Evolutionary conservation across 1,140 invertebrate genomes (phyloP), one percentile per base, ranked within the genome.

Genomic region (Mesaphorura yosii): DNA sequence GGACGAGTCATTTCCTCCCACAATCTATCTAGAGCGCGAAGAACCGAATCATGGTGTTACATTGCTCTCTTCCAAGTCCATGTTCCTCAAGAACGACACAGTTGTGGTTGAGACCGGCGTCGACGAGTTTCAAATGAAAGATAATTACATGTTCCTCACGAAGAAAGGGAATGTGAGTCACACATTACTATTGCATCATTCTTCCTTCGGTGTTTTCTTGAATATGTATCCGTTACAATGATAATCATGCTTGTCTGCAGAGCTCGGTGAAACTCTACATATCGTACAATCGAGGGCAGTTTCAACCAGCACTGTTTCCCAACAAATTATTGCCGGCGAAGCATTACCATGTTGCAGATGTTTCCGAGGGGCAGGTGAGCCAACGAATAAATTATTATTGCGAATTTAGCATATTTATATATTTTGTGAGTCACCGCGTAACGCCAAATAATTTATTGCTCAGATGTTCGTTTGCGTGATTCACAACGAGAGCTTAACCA

Each of bases 91-190:
- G 44, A 64, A 63, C 19, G 64, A 67, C 41, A 69, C 73, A 26
- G 68, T 70, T 25, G 68, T 76, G 7, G 68, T 86, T 25, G 78
- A 86, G 27, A 70, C 72, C 1, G 76, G 81, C 57, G 79, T 88
- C 5, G 77, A 83, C 64, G 83, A 90, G 63, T 88, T 92, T 69
- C 80, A 85, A 66, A 75, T 88, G 2, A 80, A 78, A 65, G 84
- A 80, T 6, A 82, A 88, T 56, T 91, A 83, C 65, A 80, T 89
- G 77, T 91, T 92, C 72, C 86, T 81, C 0, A 84, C 82, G 0
- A 81, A 73, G 61, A 75, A 76, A 46, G 64, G 64, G 64, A 63
- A 64, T 54, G 61, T 69, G 62, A 64, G 63, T 56, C 27, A 34
- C n/a, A 49, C 40, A 29, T 41, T 50, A 44, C 20, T 51, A 42